These are phyloP conservation scores for Lasioglossum morio DNA, from an alignment of 2,888 invertebrate species.

Conservation along the genomic window DNA sequence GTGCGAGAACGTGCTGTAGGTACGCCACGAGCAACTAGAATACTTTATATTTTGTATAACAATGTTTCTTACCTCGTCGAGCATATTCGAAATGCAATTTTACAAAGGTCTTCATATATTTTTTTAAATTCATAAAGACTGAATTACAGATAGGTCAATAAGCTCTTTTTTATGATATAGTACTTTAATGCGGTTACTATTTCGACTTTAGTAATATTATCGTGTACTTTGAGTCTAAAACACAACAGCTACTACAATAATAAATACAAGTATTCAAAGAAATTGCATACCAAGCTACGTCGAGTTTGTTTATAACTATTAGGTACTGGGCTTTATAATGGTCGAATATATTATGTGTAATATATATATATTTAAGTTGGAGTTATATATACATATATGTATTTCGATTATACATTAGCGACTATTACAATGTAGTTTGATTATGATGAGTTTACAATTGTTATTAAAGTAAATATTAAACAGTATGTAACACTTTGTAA, in stretches of 20 bases:
- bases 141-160: not conserved
- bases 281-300: not conserved
- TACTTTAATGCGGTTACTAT: not conserved
- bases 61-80: constrained; percentile 28
- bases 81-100: not conserved
- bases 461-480: not conserved
- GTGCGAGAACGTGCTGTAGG: too few relatives aligned
- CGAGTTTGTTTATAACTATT: constrained; percentile 8
- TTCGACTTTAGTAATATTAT: not conserved
- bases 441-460: not conserved
- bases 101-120: constrained; percentile 12
- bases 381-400: not conserved
- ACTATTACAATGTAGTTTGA: not conserved
- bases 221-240: not conserved
- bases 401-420: not conserved
- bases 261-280: not conserved
- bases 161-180: not conserved
- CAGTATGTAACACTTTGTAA: not conserved
- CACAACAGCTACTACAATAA: not conserved
- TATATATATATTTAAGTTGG: not conserved
- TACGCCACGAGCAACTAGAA: not conserved
- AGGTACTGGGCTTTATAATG: not conserved
- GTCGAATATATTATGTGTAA: not conserved
- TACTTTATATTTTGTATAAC: constrained; percentile 32
- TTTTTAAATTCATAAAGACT: constrained; percentile 7